Percentiles rank a stretch among this genome's conserved stretches.
Conservation (phyloP, 2,113 vertebrate genomes). For the Coreoperca whiteheadi region DNA sequence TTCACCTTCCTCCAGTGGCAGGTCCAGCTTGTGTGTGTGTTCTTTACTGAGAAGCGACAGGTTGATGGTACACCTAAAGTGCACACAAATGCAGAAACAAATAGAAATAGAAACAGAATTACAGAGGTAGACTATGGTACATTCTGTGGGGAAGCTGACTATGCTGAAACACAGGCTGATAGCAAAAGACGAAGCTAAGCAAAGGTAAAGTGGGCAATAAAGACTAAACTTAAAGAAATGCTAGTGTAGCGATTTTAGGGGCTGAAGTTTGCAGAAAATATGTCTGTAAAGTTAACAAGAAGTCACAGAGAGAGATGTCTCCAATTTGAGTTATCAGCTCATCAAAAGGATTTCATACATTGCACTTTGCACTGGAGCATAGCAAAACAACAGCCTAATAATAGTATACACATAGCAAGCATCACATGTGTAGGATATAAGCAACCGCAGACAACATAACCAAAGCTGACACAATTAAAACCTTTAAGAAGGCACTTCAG, state of each 20-base stretch:
- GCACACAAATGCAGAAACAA: constrained; percentile 42
- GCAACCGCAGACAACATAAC: constrained; percentile 15
- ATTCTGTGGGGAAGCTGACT: constrained; percentile 1
- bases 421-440: constrained; percentile 2
- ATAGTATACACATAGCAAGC: background rate
- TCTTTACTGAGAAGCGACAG: constrained; percentile 92
- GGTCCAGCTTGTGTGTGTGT: constrained; percentile 93
- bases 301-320: background rate
- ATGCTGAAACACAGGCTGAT: background rate
- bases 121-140: background rate
- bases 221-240: constrained; percentile 8
- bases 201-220: background rate
- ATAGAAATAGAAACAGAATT: background rate
- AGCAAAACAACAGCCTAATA: background rate
- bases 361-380: background rate
- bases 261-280: background rate
- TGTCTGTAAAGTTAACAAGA: background rate
- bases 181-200: background rate
- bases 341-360: background rate
- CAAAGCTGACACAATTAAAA: constrained; percentile 32
- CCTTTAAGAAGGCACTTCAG: constrained; percentile 36
- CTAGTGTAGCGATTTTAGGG: background rate
- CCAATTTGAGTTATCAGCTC: background rate
- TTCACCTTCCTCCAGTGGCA: constrained; percentile 92
- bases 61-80: constrained; percentile 93